These are phyloP conservation scores for Isotomurus palustris DNA, from an alignment of 2,888 invertebrate species.

Conservation along the genomic window DNA sequence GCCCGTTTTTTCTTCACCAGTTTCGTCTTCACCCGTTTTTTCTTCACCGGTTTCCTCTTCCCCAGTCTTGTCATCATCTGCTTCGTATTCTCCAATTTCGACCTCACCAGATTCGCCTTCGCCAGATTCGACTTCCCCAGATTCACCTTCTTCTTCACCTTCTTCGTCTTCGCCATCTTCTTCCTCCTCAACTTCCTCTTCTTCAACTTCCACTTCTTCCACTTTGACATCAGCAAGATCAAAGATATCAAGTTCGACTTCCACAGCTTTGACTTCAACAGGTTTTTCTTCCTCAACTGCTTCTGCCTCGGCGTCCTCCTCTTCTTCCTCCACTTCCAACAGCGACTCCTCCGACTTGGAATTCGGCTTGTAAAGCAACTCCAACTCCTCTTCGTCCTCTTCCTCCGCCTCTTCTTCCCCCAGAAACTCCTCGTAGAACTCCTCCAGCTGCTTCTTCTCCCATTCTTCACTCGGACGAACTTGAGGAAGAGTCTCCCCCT, in stretches of 20 bases:
- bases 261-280: no score
- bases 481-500: background rate
- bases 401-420: slow-evolving; percentile 3
- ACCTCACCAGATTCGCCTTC: slow-evolving; percentile 5
- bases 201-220: slow-evolving; percentile 5
- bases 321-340: background rate
- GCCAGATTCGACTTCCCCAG: slow-evolving; percentile 7
- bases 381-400: slow-evolving; percentile 13
- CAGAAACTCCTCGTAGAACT: background rate
- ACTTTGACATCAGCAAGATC: background rate
- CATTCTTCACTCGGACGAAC: background rate
- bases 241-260: background rate
- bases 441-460: background rate
- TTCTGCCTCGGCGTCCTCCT: no score
- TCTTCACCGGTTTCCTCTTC: background rate
- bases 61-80: slow-evolving; percentile 6
- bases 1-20: background rate
- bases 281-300: no score
- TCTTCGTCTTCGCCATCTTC: slow-evolving; percentile 8
- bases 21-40: background rate
- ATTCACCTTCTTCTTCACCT: slow-evolving; percentile 10
- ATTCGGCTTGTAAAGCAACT: no score
- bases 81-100: slow-evolving; percentile 4
- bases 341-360: background rate
- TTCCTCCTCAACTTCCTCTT: slow-evolving; percentile 9